Percentiles rank a stretch among this genome's conserved stretches.
phyloP scores from a whole-genome alignment of 2,113 vertebrate genomes.

The Clarias macrocephalus region DNA sequence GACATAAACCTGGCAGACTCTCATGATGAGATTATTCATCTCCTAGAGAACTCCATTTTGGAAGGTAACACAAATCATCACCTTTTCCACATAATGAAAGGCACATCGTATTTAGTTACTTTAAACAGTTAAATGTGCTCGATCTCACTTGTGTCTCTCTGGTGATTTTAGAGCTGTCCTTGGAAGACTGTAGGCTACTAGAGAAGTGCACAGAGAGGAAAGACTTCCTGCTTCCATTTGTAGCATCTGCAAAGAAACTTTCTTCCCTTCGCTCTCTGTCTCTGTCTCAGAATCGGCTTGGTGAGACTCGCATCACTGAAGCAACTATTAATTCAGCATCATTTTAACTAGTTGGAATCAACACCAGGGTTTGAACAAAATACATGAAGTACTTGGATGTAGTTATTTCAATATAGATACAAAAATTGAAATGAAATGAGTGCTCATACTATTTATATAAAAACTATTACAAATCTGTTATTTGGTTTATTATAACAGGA shows the following conservation, averaged over 20 bases:
- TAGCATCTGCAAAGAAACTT: slow-evolving; percentile 75
- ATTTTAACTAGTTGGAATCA: neutral
- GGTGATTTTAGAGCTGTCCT: slow-evolving; percentile 75
- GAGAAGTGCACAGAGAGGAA: slow-evolving; percentile 74
- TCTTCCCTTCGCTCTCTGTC: slow-evolving; percentile 79
- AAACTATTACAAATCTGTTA: neutral
- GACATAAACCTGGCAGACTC: slow-evolving; percentile 81
- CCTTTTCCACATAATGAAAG: neutral
- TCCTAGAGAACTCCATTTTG: slow-evolving; percentile 75
- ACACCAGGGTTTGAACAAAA: neutral
- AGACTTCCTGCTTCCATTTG: slow-evolving; percentile 78
- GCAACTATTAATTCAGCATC: neutral
- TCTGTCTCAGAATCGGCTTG: slow-evolving; percentile 86
- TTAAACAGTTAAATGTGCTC: neutral
- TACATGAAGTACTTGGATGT: neutral
- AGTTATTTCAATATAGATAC: neutral
- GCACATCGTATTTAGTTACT: neutral
- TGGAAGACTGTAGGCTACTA: slow-evolving; percentile 88
- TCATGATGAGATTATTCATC: slow-evolving; percentile 78
- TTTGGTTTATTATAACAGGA: neutral
- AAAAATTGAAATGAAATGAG: neutral
- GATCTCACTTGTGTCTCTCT: slow-evolving; percentile 29
- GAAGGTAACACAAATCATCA: slow-evolving; percentile 71
- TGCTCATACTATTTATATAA: neutral
- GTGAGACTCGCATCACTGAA: slow-evolving; percentile 59